Conservation (phyloP, 2,797 vertebrate genomes). For the Steatocranus sp. region DNA sequence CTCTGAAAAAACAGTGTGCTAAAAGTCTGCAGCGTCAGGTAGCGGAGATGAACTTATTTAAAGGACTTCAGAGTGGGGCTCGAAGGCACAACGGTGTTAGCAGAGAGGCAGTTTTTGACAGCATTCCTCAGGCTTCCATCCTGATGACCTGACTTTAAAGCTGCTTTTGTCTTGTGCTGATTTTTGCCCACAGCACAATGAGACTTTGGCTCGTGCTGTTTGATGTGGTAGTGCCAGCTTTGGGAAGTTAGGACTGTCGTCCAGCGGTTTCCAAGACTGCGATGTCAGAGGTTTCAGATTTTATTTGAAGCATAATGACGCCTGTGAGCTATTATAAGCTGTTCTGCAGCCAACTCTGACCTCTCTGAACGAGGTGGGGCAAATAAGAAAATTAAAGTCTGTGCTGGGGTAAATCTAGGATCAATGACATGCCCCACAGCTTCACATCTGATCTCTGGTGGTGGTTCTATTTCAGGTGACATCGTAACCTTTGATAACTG, state of each 20-base stretch:
- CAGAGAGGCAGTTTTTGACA: background rate
- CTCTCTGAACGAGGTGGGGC: background rate
- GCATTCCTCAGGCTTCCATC: background rate
- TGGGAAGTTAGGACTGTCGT: background rate
- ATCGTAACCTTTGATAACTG: conserved; percentile 93
- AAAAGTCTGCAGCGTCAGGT: background rate
- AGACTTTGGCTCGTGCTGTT: background rate
- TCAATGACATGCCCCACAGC: rapidly evolving
- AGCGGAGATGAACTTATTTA: background rate
- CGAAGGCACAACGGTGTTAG: background rate
- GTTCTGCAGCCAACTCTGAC: background rate
- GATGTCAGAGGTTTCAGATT: background rate
- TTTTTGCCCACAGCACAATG: background rate
- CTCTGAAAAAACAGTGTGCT: background rate
- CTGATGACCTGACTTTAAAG: background rate
- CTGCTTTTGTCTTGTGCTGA: background rate
- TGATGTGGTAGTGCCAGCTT: background rate
- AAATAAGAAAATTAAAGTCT: background rate
- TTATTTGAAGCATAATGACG: background rate
- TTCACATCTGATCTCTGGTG: background rate
- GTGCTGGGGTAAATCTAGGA: background rate
- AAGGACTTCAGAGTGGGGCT: background rate
- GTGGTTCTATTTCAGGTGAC: conserved; percentile 75
- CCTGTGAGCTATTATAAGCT: background rate
- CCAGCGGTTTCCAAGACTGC: background rate